Evolutionary conservation across 2,113 vertebrate species (phyloP).

Genomic region (Melanotaenia duboulayi): DNA sequence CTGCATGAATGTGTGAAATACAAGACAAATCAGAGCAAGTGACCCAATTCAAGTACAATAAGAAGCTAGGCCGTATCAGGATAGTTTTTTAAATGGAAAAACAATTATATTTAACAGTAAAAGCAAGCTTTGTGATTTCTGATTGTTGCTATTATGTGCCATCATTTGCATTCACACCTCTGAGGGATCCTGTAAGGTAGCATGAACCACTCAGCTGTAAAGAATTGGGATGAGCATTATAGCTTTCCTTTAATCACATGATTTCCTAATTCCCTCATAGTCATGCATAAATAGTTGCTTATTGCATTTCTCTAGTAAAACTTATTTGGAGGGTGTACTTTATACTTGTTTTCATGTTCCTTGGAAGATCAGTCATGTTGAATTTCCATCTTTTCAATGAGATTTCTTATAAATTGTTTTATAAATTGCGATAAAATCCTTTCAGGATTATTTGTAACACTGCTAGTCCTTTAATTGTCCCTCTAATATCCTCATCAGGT

Average conservation of each 20-base stretch:
- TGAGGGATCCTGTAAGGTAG: slow-evolving; percentile 30
- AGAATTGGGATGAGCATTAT: slow-evolving; percentile 15
- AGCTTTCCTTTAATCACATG: slow-evolving; percentile 16
- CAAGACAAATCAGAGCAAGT: background rate
- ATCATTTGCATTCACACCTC: slow-evolving; percentile 19
- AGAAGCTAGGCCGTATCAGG: background rate
- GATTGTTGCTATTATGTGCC: background rate
- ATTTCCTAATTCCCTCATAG: too few species aligned
- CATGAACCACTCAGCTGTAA: slow-evolving; percentile 24
- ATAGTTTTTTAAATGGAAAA: background rate
- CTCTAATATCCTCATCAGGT: too few species aligned
- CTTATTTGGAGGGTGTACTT: too few species aligned
- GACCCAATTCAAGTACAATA: background rate
- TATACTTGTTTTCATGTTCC: too few species aligned
- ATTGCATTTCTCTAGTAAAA: too few species aligned
- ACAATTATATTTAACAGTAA: background rate
- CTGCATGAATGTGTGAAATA: slow-evolving; percentile 15
- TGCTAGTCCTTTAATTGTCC: too few species aligned
- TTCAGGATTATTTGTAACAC: too few species aligned
- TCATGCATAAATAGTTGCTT: too few species aligned
- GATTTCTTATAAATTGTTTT: too few species aligned
- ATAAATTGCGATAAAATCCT: too few species aligned
- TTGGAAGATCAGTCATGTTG: too few species aligned
- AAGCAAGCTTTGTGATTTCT: background rate
- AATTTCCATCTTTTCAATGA: too few species aligned